Base-by-base conservation (phyloP, 2,888 invertebrate species). In the Apodemia zela region DNA sequence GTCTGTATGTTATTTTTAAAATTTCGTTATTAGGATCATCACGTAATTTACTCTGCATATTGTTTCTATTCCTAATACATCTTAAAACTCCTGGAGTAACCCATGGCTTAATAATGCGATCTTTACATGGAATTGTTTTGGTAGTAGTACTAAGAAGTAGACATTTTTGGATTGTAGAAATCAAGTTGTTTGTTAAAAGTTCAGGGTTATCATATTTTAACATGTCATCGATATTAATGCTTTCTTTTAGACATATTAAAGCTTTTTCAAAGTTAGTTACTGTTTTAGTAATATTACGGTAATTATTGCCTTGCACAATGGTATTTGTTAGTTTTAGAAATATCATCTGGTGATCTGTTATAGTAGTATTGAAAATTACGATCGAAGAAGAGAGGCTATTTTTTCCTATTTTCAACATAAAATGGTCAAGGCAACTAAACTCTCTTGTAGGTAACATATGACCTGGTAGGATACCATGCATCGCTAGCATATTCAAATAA, bases 41-140 rank as follows among this genome's bases (percentile, higher is more conserved):
- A 11, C 21, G 8, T 60, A 17, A 21, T 60, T 60, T 17, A 17
- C 10, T 38, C 17, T 60, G 35, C 42, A 38, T 67, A 68, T 35
- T 35, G 35, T 35, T 35, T 35, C 35, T 35, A 10, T 35, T 35
- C 8, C 35, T 10, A 38, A 38, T 67, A 66, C 66, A 69, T 63
- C 61, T 66, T 63, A 68, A 66, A 64, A 67, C 54, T 35, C 62
- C 57, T 33, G 42, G 62, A 15, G 60, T 60, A 45, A 60, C 17
- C 17, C 42, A 45, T 11, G 47, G 47, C n/a, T 45, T 45, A 45
- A 45, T 45, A n/a, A n/a, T 45, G 13, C 45, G 45, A 45, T 45
- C 47, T n/a, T 47, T 47, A 17, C 6, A 47, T 17, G 47, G n/a
- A 47, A 47, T 47, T 10, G 3, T 4, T 47, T 47, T 47, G 7